Evolutionary conservation across 2,797 vertebrate species (phyloP).

Genomic region (Lacerta bilineata): DNA sequence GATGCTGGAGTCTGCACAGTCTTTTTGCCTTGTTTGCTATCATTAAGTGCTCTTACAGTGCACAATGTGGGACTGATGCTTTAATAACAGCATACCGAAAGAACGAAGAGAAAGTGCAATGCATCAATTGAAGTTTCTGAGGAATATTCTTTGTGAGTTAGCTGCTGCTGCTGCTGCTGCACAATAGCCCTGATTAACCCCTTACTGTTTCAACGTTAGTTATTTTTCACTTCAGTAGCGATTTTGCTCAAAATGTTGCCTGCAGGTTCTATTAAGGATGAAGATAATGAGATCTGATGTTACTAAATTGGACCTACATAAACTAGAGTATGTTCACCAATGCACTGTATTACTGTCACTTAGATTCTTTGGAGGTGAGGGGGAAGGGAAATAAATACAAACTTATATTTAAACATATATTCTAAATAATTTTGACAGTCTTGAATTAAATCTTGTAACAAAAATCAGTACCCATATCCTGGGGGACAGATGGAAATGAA

Average conservation of each 20-base stretch:
- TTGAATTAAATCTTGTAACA: constrained; percentile 40
- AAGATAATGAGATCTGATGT: constrained; percentile 36
- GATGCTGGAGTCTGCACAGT: not conserved
- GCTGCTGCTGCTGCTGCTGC: not conserved
- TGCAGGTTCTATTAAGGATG: constrained; percentile 13
- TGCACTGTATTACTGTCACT: constrained; percentile 35
- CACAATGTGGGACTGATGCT: constrained; percentile 2
- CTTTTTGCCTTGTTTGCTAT: not conserved
- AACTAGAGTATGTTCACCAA: constrained; percentile 46
- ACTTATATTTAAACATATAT: constrained; percentile 13
- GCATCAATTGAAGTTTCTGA: constrained; percentile 5
- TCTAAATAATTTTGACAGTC: constrained; percentile 36
- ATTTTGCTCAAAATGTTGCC: constrained; percentile 37
- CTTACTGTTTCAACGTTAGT: constrained; percentile 24
- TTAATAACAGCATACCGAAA: constrained; percentile 47
- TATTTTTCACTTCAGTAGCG: constrained; percentile 51
- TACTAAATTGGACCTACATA: constrained; percentile 24
- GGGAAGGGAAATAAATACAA: not conserved
- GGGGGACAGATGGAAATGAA: not conserved
- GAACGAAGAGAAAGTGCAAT: not conserved
- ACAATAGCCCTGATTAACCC: constrained; percentile 37
- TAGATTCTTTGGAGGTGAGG: constrained; percentile 3
- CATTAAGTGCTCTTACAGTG: not conserved
- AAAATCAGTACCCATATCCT: not conserved
- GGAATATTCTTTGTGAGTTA: constrained; percentile 31